Base-by-base conservation (phyloP, 2,113 vertebrate species). In the Xenopus laevis region DNA sequence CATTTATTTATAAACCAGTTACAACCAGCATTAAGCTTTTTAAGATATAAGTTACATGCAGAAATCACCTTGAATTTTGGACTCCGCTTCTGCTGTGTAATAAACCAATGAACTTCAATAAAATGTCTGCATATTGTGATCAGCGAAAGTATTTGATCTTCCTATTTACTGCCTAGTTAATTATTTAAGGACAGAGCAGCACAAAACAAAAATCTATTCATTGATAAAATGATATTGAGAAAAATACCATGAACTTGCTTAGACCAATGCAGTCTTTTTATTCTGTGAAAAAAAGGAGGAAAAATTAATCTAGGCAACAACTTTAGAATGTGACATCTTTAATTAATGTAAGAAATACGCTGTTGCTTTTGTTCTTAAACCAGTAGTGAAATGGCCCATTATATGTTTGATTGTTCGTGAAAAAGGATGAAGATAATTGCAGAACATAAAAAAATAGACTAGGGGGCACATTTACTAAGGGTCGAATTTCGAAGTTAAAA, bases 131-230 rank as follows among this genome's bases (percentile, higher is more conserved):
- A 23, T 57, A 58, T 21, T 77, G 70, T 13, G 4, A 50, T 50
- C 47, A 50, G 47, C 4, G 10, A 50, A 9, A 50, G 47, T 50
- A 1, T 13, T 12, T 73, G 65, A 79, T 75, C 63, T 70, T 21
- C 44, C 71, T 72, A 15, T 46, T 61, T 8, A 65, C 44, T 74
- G 81, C 15, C 7, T 21, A 13, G 40, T 77, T 78, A 74, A 80
- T 80, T 82, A 77, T 21, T 81, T 53, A 87, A 80, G 73, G 78
- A 11, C 13, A 47, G 63, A 17, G 50, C 15, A 73, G 12, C 16
- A 76, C 78, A 60, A 65, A 4, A 45, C 11, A 46, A 46, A 46
- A 74, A 78, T 58, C 20, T 9, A 0, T 40, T 11, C 67, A 40
- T 64, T 47, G 23, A 50, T 12, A 1, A n/a, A 68, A 76, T 27